These are phyloP conservation scores for Caenorhabditis japonica DNA, from an alignment of 2,888 invertebrate genomes.

Conservation along the genomic window DNA sequence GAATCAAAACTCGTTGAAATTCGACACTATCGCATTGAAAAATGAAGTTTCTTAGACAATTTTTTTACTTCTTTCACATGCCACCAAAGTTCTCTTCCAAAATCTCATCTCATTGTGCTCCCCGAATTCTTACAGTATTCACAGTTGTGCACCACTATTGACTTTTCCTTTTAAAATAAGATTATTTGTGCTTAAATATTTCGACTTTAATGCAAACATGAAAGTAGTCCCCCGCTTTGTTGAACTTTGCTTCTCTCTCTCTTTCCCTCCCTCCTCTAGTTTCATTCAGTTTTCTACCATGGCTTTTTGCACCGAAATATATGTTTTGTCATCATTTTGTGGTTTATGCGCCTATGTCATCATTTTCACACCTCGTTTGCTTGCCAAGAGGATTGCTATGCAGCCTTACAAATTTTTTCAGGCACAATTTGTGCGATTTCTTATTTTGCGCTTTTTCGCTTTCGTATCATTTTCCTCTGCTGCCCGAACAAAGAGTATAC, in stretches of 20 bases:
- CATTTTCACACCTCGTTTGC: conserved; percentile 35
- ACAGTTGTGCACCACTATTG: background rate
- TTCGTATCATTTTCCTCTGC: background rate
- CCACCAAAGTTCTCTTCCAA: too few relatives aligned
- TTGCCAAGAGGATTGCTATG: conserved; percentile 9
- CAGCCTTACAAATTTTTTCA: background rate
- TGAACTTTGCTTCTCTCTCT: background rate
- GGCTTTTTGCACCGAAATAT: too few relatives aligned
- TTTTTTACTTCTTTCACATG: too few relatives aligned
- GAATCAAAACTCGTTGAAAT: too few relatives aligned
- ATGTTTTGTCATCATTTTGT: conserved; percentile 42
- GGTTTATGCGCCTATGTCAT: conserved; percentile 22
- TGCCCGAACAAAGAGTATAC: too few relatives aligned
- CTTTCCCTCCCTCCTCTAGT: background rate
- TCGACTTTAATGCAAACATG: conserved; percentile 1
- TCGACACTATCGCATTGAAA: too few relatives aligned
- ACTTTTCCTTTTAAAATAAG: background rate
- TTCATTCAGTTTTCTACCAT: background rate
- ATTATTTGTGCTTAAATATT: background rate
- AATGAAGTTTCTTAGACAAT: too few relatives aligned
- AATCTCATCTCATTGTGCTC: too few relatives aligned
- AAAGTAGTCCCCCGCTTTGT: background rate
- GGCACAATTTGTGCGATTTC: background rate
- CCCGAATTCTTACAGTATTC: background rate
- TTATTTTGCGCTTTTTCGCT: background rate